Evolutionary conservation across 2,888 invertebrate genomes (phyloP).

Genomic region (Andrena hattorfiana): DNA sequence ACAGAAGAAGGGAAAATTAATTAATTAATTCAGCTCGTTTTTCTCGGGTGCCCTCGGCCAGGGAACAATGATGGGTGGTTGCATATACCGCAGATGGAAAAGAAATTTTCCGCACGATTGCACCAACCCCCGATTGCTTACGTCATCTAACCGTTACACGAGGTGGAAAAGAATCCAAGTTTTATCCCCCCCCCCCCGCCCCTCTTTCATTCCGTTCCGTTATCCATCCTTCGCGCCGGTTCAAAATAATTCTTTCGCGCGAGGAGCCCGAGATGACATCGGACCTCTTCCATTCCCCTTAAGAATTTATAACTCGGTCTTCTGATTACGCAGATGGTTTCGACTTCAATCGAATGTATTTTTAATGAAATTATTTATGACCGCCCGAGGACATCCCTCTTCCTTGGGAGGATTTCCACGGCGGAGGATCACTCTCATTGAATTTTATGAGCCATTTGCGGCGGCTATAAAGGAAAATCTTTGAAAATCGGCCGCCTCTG

Average conservation of each 20-base stretch:
- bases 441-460: conserved; percentile 36
- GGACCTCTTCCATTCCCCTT: conserved; percentile 14
- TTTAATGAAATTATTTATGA: conserved; percentile 38
- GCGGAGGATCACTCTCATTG: conserved; percentile 46
- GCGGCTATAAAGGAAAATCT: conserved; percentile 25
- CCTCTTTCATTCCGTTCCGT: not conserved
- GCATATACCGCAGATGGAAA: conserved; percentile 2
- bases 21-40: conserved; percentile 41
- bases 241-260: conserved; percentile 62
- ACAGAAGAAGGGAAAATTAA: conserved; percentile 28
- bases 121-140: conserved; percentile 39
- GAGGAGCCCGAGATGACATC: conserved; percentile 18
- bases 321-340: conserved; percentile 30
- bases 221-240: conserved; percentile 18
- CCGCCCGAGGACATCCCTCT: not conserved
- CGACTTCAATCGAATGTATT: conserved; percentile 22
- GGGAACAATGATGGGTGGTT: conserved; percentile 17
- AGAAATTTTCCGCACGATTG: conserved; percentile 53
- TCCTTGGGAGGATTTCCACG: not conserved
- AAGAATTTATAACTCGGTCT: conserved; percentile 44
- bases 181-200: conserved; percentile 3
- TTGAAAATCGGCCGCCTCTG: not conserved
- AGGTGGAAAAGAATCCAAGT: conserved; percentile 60
- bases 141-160: conserved; percentile 44
- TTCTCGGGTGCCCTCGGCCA: not conserved